Evolutionary conservation across 2,113 vertebrate genomes (phyloP).

Genomic region (Plestiodon gilberti): DNA sequence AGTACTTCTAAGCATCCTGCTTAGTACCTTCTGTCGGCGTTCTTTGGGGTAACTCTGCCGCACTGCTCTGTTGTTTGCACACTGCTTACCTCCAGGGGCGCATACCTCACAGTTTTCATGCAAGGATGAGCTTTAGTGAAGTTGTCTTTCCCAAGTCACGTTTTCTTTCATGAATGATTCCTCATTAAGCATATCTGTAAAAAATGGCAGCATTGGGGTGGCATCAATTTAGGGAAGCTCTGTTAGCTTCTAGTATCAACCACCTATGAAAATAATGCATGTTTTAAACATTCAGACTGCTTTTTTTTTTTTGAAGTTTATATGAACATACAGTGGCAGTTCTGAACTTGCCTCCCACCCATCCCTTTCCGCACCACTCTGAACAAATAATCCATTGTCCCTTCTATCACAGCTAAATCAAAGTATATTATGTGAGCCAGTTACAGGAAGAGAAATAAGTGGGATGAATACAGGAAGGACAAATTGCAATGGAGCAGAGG

Average conservation of each 20-base stretch:
- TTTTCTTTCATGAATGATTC: background rate
- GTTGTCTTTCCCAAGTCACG: background rate
- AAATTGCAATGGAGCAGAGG: background rate
- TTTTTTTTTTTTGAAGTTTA: background rate
- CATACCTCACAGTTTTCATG: background rate
- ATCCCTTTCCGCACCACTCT: background rate
- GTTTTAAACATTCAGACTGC: background rate
- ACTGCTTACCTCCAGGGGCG: background rate
- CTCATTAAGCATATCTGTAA: background rate
- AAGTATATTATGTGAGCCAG: background rate
- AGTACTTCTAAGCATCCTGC: no score
- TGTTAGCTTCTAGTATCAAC: background rate
- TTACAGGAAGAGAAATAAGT: background rate
- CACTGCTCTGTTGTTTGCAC: background rate
- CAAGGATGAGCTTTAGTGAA: background rate
- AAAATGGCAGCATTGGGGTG: background rate
- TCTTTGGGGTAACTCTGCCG: background rate
- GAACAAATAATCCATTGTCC: background rate
- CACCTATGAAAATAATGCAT: background rate
- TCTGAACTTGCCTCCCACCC: background rate
- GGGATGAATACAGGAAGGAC: no score
- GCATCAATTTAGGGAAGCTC: background rate
- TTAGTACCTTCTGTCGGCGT: no score
- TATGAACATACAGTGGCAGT: background rate
- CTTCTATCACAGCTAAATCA: background rate